Base-by-base conservation (phyloP, 2,888 invertebrate genomes). In the Calameuta idolon region DNA sequence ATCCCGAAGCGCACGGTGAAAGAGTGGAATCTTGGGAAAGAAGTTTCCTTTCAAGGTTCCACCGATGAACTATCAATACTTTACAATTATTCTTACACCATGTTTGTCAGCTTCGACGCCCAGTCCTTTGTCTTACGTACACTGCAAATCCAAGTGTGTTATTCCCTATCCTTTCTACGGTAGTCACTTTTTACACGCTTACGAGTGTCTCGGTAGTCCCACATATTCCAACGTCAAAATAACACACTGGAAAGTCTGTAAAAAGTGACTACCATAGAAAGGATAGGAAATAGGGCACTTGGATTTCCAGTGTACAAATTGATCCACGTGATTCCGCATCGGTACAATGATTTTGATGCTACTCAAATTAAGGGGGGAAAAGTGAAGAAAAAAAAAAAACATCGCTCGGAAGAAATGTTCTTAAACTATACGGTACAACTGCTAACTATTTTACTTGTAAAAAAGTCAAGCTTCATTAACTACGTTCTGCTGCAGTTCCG, bases 1-100 rank as follows among this genome's bases (percentile, higher is more conserved):
- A 84, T 84, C 79, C 79, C 77, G 78, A 84, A 84, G 75, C 78
- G 34, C 12, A 73, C 68, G 71, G 55, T 30, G 3, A 40, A 34
- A 71, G 71, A 71, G 34, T 23, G 71, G 71, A 71, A 34, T 33
- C 71, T 31, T 23, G 71, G 33, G 33, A 31, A 34, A 31, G 71
- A 71, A 31, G 15, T 34, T 34, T 71, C 71, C 55, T 55, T 23
- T 23, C 55, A 55, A 55, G 55, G 55, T 55, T 23, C 55, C 55
- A 55, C 55, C 55, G 23, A 23, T 23, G 55, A 55, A 55, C 2
- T 55, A 55, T 55, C 55, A 55, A 55, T 55, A 55, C 55, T 55
- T 55, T 0, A 55, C 23, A 55, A 55, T 55, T 55, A 55, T 55
- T 55, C 23, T 55, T 55, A 55, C 55, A 9, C 23, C 55, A 55